Evolutionary conservation across 2,888 invertebrate genomes (phyloP), one percentile per base, ranked within the genome.

Genomic region (Agriopis leucophaearia): DNA sequence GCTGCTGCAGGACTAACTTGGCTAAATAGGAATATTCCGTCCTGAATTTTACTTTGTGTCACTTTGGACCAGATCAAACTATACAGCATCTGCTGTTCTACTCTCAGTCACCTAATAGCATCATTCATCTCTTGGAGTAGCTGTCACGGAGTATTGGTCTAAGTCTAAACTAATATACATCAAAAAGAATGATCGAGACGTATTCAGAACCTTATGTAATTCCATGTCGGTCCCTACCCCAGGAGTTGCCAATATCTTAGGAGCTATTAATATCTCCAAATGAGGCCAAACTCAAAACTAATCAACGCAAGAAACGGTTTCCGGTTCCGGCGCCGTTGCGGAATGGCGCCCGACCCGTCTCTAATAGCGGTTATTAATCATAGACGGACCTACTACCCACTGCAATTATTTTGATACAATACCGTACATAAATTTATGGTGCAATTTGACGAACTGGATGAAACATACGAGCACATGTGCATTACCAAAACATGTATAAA

Each of bases 351-450:
- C 58, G 50, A 40, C 45, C 57, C 57, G 57, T 50, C 42, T 59
- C 45, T 59, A 59, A 59, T 59, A 50, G 38, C 59, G 9, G 59
- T 13, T 59, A 59, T 59, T 59, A 59, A 59, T 59, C 59, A 59
- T 18, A 50, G 16, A 27, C 27, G 18, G n/a, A n/a, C n/a, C n/a
- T 16, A 38, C 58, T 58, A 58, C 16, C 16, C 50, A 59, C 59
- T 59, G 59, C 59, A 40, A 59, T 59, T 59, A 59, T 59, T 59
- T 50, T 59, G 59, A 50, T 59, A 59, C 59, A 59, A 59, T 50
- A 50, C 58, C 50, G 42, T n/a, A 38, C 8, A 18, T 18, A 9
- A 59, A 59, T 40, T 42, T 50, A 59, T 59, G 18, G 27, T 27
- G 55, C 40, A 13, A 55, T 55, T 55, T 44, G 55, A 55, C 42